A percentile compares a stretch with the other conserved stretches of the same genome.
These are phyloP conservation scores for Tribolium freemani DNA, from an alignment of 2,888 invertebrate species.

Conservation along the genomic window DNA sequence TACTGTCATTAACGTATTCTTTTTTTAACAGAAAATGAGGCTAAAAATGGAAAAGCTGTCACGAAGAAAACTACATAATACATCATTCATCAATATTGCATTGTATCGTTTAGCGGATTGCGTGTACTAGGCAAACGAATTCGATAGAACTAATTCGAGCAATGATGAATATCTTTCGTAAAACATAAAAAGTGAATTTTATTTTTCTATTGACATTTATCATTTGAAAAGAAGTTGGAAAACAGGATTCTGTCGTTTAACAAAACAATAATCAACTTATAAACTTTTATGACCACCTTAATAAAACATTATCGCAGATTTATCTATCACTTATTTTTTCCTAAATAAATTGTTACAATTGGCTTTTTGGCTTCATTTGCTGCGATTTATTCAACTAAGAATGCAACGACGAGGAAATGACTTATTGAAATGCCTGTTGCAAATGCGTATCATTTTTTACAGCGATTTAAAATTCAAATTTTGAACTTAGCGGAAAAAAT, in stretches of 20 bases:
- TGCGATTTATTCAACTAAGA: not conserved
- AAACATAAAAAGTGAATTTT: not conserved
- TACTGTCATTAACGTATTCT: not conserved
- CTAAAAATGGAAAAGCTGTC: too few species aligned
- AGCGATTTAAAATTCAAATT: not conserved
- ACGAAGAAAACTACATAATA: not conserved
- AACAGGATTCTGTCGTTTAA: not conserved
- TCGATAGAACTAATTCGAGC: not conserved
- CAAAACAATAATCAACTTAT: not conserved
- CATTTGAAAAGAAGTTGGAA: not conserved
- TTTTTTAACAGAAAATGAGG: too few species aligned
- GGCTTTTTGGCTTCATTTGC: not conserved
- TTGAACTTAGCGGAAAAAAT: not conserved
- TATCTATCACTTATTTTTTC: not conserved
- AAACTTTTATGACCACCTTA: not conserved
- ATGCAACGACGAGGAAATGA: not conserved
- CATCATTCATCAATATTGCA: not conserved
- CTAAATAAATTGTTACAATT: not conserved
- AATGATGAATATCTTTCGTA: not conserved
- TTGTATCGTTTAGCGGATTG: not conserved
- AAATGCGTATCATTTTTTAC: not conserved
- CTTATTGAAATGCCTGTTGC: not conserved
- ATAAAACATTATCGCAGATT: not conserved
- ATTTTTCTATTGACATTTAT: not conserved
- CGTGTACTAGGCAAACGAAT: not conserved